phyloP scores from a whole-genome alignment of 2,113 vertebrate genomes.

The Lepus europaeus region DNA sequence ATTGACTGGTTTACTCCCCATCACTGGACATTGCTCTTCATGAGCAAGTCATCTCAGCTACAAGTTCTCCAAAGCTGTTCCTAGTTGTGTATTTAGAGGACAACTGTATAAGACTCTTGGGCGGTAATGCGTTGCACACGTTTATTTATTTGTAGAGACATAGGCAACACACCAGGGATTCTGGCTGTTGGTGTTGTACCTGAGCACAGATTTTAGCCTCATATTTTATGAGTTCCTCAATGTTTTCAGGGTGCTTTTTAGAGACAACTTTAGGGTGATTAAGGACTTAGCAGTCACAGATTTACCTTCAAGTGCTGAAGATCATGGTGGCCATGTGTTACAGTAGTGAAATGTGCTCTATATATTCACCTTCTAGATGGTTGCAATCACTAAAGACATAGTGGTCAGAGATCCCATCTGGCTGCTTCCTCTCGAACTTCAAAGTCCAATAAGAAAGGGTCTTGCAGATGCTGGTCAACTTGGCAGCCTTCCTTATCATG shows the following conservation, averaged over 20 bases:
- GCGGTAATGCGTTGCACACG: neutral
- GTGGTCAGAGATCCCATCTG: constrained; percentile 86
- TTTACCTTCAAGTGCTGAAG: constrained; percentile 91
- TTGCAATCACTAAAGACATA: constrained; percentile 88
- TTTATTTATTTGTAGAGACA: neutral
- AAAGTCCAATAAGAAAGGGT: constrained; percentile 91
- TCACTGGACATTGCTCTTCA: neutral
- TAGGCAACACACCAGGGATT: constrained; percentile 83
- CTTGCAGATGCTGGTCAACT: constrained; percentile 93
- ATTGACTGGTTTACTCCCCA: neutral
- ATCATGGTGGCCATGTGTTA: constrained; percentile 94
- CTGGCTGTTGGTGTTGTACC: constrained; percentile 91
- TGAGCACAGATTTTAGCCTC: constrained; percentile 95
- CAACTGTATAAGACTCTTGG: neutral
- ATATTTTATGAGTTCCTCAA: constrained; percentile 90
- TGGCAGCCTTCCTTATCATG: constrained; percentile 89
- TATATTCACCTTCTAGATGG: constrained; percentile 91
- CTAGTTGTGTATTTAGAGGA: neutral
- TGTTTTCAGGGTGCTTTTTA: constrained; percentile 91
- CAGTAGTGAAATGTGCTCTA: constrained; percentile 93
- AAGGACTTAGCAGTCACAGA: constrained; percentile 91
- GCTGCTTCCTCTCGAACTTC: constrained; percentile 90
- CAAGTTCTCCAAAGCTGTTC: neutral
- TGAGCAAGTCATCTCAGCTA: neutral
- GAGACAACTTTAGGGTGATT: constrained; percentile 92